Evolutionary conservation across 2,888 invertebrate genomes (phyloP).

Genomic region (Dascillus cervinus): DNA sequence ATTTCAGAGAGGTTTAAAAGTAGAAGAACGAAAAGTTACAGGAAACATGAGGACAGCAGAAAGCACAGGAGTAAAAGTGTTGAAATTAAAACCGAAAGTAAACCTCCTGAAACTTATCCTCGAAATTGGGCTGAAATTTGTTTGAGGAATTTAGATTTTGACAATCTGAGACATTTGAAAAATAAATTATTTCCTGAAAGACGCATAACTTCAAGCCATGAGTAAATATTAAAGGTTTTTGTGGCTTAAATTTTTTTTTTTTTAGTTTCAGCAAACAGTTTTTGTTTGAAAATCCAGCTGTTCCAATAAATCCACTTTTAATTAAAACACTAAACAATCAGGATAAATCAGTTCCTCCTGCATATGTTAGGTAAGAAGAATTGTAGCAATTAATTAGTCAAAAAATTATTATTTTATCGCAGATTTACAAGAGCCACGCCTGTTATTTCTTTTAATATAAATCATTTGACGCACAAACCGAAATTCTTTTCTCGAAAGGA

Average conservation of each 20-base stretch:
- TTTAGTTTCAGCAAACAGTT: conserved; percentile 23
- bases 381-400: too few relatives aligned
- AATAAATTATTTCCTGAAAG: conserved; percentile 12
- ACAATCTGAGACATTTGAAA: conserved; percentile 12
- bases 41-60: conserved; percentile 9
- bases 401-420: too few relatives aligned
- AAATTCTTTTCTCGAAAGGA: too few relatives aligned
- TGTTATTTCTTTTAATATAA: too few relatives aligned
- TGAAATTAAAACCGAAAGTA: conserved; percentile 9
- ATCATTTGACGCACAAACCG: too few relatives aligned
- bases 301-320: conserved; percentile 24
- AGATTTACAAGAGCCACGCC: too few relatives aligned
- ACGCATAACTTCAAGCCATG: conserved; percentile 1
- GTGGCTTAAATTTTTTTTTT: conserved; percentile 11
- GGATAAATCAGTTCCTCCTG: conserved; percentile 23
- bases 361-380: conserved; percentile 32
- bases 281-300: conserved; percentile 27
- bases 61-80: conserved; percentile 6
- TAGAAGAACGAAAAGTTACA: conserved; percentile 8
- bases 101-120: too few relatives aligned
- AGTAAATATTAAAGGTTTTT: too few relatives aligned
- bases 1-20: conserved; percentile 7
- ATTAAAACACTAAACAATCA: conserved; percentile 23
- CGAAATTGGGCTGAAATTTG: conserved; percentile 19
- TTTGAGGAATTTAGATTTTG: conserved; percentile 15